Percentiles rank a stretch among this genome's conserved stretches.
phyloP scores from a whole-genome alignment of 2,888 invertebrate species.

The Torymus texanus region DNA sequence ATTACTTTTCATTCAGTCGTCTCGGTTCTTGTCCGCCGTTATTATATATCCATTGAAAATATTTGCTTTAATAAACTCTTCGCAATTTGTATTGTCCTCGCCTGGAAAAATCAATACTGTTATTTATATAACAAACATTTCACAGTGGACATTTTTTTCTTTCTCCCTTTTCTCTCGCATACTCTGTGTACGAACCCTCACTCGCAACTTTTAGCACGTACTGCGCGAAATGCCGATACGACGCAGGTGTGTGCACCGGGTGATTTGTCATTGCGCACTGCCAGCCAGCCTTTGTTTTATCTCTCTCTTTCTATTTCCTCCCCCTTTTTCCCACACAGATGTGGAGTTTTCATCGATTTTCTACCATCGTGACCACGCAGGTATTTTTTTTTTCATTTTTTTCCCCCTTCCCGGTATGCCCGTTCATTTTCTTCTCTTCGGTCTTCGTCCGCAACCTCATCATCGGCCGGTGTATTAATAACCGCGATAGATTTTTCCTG shows the following conservation, averaged over 20 bases:
- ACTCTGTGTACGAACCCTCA: too few species aligned
- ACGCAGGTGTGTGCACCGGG: neutral
- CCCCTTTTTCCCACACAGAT: neutral
- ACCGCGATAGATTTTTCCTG: neutral
- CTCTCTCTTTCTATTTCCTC: neutral
- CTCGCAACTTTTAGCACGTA: too few species aligned
- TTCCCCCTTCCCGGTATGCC: neutral
- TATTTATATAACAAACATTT: too few species aligned
- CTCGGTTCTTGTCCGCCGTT: too few species aligned
- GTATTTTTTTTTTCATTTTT: slow-evolving; percentile 13
- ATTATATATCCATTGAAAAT: too few species aligned
- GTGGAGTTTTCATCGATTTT: slow-evolving; percentile 31
- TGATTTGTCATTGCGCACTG: slow-evolving; percentile 25
- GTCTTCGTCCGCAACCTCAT: neutral
- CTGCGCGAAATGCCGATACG: too few species aligned
- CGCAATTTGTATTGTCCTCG: too few species aligned
- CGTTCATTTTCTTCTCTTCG: slow-evolving; percentile 4
- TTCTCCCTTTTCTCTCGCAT: too few species aligned
- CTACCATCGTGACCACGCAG: neutral
- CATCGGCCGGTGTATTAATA: neutral
- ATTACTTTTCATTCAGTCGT: neutral
- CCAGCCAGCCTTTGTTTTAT: neutral
- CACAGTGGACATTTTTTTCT: too few species aligned
- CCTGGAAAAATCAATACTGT: too few species aligned
- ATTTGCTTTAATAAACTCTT: too few species aligned